Percentiles rank a stretch among this genome's conserved stretches.
Evolutionary conservation across 2,797 vertebrate species (phyloP).

Genomic region (Alcedo atthis): DNA sequence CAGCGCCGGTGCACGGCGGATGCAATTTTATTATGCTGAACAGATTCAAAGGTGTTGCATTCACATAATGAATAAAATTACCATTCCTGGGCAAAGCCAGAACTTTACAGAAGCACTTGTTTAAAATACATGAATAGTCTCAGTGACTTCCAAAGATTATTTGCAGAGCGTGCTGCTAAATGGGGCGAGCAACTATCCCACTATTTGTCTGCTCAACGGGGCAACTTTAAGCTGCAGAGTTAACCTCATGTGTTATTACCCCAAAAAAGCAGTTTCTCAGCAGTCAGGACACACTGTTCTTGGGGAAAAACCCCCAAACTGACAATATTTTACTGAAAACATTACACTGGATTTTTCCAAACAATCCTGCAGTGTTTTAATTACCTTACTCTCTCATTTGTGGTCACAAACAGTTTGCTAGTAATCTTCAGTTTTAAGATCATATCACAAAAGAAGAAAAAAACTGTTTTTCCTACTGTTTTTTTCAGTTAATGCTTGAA

Average conservation of each 20-base stretch:
- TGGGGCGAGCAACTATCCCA: not conserved
- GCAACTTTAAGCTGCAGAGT: not conserved
- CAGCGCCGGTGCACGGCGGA: not conserved
- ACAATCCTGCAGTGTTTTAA: not conserved
- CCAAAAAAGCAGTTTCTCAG: not conserved
- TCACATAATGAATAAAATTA: not conserved
- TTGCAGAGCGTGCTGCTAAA: constrained; percentile 19
- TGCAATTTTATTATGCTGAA: not conserved
- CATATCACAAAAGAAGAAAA: not conserved
- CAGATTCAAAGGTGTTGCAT: not conserved
- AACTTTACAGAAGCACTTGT: not conserved
- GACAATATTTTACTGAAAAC: not conserved
- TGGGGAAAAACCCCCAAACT: not conserved
- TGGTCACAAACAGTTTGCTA: not conserved
- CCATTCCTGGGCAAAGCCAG: not conserved
- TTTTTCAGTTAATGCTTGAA: not conserved
- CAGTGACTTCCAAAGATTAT: not conserved
- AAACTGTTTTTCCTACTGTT: not conserved
- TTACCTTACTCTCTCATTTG: not conserved
- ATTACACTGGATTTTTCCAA: not conserved
- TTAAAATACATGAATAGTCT: not conserved
- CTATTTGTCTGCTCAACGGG: not conserved
- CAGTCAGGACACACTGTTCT: not conserved
- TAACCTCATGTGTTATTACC: not conserved
- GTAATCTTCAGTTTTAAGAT: not conserved